Conservation (phyloP, 2,888 invertebrate genomes). For the Abrostola tripartita region DNA sequence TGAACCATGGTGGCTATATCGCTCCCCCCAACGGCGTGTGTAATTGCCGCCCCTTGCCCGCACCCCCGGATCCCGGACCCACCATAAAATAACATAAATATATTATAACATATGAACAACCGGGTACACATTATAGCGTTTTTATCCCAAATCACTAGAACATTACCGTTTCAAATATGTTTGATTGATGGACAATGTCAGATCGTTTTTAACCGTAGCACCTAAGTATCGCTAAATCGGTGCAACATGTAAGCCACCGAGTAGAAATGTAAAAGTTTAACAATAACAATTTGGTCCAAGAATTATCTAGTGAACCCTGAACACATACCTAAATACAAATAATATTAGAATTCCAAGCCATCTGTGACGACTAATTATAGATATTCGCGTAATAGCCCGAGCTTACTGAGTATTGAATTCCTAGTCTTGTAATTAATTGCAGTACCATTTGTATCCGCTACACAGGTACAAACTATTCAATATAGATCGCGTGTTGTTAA, state of each 20-base stretch:
- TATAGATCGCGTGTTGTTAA: conserved; percentile 2
- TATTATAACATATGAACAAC: conserved; percentile 21
- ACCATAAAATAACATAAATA: conserved; percentile 38
- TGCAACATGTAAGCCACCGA: no score
- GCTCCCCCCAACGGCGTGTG: conserved; percentile 25
- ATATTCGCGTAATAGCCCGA: neutral
- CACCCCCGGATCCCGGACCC: neutral
- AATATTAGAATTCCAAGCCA: no score
- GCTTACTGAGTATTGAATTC: conserved; percentile 6
- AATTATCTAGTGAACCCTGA: no score
- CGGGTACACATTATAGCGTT: neutral
- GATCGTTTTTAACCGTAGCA: no score
- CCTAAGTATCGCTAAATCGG: no score
- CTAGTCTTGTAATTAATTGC: conserved; percentile 1
- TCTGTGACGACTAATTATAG: neutral
- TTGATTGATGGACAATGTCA: neutral
- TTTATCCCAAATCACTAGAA: neutral
- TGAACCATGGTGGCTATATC: conserved; percentile 26
- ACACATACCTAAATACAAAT: no score
- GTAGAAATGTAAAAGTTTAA: no score
- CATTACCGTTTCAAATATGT: neutral
- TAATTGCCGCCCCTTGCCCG: conserved; percentile 30
- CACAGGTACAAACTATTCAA: conserved; percentile 2
- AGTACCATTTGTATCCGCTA: neutral
- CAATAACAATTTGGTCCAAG: no score